Evolutionary conservation across 1,140 invertebrate genomes (phyloP).

Genomic region (Microplitis demolitor): DNA sequence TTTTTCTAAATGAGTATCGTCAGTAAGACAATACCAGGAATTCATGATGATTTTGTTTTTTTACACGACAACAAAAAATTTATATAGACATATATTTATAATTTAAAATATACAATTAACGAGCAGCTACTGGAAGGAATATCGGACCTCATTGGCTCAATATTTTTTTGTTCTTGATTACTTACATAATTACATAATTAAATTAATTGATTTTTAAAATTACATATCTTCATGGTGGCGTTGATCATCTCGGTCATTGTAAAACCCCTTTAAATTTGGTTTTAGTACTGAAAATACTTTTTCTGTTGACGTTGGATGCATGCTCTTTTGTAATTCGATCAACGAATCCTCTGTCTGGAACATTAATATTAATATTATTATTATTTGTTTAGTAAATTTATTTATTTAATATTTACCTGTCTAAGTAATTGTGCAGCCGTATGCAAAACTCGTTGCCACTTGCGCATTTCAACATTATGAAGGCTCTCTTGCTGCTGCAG

Average conservation of each 20-base stretch:
- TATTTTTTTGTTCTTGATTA: background rate
- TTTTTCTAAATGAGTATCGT: background rate
- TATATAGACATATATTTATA: too few relatives aligned
- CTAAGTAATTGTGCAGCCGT: slow-evolving; percentile 67
- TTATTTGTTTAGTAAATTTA: background rate
- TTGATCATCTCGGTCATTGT: slow-evolving; percentile 45
- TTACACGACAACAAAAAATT: background rate
- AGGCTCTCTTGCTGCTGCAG: slow-evolving; percentile 77
- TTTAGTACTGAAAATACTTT: slow-evolving; percentile 60
- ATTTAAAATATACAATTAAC: too few relatives aligned
- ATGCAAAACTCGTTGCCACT: slow-evolving; percentile 77
- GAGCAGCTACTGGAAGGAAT: too few relatives aligned
- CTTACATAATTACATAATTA: slow-evolving; percentile 21
- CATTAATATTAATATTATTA: slow-evolving; percentile 22
- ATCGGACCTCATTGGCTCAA: background rate
- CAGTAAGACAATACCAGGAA: too few relatives aligned
- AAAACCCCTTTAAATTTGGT: slow-evolving; percentile 48
- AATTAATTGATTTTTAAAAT: slow-evolving; percentile 16
- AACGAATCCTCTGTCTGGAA: slow-evolving; percentile 71
- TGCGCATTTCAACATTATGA: slow-evolving; percentile 75
- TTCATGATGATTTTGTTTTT: background rate
- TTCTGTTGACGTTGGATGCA: slow-evolving; percentile 66
- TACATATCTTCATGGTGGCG: slow-evolving; percentile 49
- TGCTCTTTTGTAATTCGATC: slow-evolving; percentile 68
- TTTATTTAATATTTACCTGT: slow-evolving; percentile 60